Conservation (phyloP, 2,888 invertebrate species). For the Cartodere bifasciata region DNA sequence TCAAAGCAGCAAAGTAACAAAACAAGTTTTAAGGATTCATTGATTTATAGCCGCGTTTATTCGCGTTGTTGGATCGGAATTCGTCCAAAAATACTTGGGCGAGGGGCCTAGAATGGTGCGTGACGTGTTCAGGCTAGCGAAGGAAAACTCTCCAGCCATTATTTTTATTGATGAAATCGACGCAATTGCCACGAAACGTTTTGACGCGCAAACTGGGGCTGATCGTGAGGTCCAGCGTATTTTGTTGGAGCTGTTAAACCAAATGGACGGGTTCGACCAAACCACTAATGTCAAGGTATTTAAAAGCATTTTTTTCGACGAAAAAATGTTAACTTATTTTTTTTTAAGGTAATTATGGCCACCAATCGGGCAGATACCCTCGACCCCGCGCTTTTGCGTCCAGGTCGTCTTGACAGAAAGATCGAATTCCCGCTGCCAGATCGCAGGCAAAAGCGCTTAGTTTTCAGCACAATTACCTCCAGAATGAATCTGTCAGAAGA, state of each 20-base stretch:
- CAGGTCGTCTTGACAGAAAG: constrained; percentile 94
- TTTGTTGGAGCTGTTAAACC: constrained; percentile 89
- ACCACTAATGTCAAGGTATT: constrained; percentile 96
- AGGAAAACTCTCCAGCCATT: constrained; percentile 98
- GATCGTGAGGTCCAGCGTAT: constrained; percentile 98
- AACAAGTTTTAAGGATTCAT: not conserved
- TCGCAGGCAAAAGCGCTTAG: constrained; percentile 80
- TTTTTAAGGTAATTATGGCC: constrained; percentile 68
- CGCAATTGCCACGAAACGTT: constrained; percentile 96
- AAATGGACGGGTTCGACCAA: constrained; percentile 99
- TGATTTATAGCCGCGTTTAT: constrained; percentile 79
- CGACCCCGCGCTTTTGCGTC: constrained; percentile 91
- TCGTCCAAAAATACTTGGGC: constrained; percentile 98
- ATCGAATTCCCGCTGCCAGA: constrained; percentile 98
- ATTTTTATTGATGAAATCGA: constrained; percentile 99
- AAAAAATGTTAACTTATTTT: constrained; percentile 4
- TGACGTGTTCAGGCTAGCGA: constrained; percentile 96
- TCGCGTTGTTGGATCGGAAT: constrained; percentile 97
- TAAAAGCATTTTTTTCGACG: not conserved
- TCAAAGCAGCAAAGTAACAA: no score
- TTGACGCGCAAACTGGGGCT: constrained; percentile 97
- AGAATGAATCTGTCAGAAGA: constrained; percentile 98
- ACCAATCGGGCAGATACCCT: constrained; percentile 96
- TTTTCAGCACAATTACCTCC: constrained; percentile 95
- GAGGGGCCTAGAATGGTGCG: constrained; percentile 99